A percentile compares a stretch with the other conserved stretches of the same genome.
Conservation (phyloP, 2,797 vertebrate genomes). For the Sylvilagus floridanus region DNA sequence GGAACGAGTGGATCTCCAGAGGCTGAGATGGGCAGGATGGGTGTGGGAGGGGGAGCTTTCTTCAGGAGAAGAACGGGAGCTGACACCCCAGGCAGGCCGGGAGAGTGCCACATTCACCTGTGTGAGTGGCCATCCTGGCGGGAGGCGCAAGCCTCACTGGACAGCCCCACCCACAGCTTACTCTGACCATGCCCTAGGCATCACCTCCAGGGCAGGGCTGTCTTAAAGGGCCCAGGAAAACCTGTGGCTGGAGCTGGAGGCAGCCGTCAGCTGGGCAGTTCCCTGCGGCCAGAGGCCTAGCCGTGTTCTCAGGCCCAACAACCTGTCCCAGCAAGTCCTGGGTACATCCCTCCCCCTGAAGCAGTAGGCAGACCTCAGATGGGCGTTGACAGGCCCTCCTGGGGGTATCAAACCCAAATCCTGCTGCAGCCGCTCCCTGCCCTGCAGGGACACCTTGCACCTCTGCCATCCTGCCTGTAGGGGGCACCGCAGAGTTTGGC, state of each 20-base stretch:
- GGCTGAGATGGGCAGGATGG: background rate
- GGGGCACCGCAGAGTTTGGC: too few relatives aligned
- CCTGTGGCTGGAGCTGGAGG: background rate
- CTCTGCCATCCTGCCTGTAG: too few relatives aligned
- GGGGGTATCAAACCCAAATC: background rate
- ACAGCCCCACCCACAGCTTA: background rate
- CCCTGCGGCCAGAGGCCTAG: background rate
- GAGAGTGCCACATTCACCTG: background rate
- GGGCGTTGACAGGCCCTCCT: background rate
- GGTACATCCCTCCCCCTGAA: background rate
- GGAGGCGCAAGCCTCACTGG: background rate
- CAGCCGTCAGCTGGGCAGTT: background rate
- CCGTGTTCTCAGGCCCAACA: background rate
- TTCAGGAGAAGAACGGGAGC: background rate
- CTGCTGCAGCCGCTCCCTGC: background rate
- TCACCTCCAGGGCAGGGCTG: background rate
- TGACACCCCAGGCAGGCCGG: background rate
- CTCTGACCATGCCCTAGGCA: background rate
- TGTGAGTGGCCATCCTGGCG: background rate
- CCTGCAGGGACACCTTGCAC: too few relatives aligned
- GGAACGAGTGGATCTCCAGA: background rate
- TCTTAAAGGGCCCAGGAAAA: background rate
- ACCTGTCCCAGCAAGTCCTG: background rate
- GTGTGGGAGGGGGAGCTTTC: background rate
- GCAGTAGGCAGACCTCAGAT: background rate